These are phyloP conservation scores for Sinohyriopsis cumingii DNA, from an alignment of 2,888 invertebrate genomes.

Conservation along the genomic window DNA sequence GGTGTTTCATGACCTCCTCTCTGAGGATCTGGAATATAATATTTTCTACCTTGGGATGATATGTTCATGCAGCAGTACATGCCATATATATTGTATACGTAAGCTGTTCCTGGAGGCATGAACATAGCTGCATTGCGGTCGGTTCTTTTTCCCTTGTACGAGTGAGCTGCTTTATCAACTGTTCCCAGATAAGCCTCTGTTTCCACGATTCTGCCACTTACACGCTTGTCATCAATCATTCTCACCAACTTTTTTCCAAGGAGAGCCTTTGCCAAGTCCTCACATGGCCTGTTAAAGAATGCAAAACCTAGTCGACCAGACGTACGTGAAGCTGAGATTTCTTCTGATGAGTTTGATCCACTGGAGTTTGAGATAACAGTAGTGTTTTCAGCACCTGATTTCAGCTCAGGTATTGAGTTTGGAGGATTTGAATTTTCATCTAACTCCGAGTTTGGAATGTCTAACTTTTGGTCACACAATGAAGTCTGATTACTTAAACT, in stretches of 20 bases:
- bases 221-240: slow-evolving; percentile 71
- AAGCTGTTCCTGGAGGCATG: slow-evolving; percentile 81
- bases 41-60: slow-evolving; percentile 76
- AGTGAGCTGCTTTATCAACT: slow-evolving; percentile 80
- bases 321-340: no score
- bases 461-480: no score
- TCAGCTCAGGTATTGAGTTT: no score
- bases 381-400: no score
- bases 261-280: slow-evolving; percentile 75
- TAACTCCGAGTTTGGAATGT: no score
- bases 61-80: slow-evolving; percentile 85
- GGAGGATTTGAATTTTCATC: no score
- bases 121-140: slow-evolving; percentile 81
- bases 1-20: no score
- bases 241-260: slow-evolving; percentile 79
- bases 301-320: slow-evolving; percentile 20
- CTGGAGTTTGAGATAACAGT: no score
- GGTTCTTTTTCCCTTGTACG: slow-evolving; percentile 77
- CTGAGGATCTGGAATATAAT: no score
- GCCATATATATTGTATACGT: slow-evolving; percentile 83
- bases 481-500: no score
- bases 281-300: slow-evolving; percentile 63
- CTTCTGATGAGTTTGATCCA: no score
- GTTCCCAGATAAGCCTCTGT: slow-evolving; percentile 82
- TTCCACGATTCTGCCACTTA: slow-evolving; percentile 81